Evolutionary conservation across 2,113 vertebrate genomes (phyloP).

Genomic region (Odocoileus hemionus): DNA sequence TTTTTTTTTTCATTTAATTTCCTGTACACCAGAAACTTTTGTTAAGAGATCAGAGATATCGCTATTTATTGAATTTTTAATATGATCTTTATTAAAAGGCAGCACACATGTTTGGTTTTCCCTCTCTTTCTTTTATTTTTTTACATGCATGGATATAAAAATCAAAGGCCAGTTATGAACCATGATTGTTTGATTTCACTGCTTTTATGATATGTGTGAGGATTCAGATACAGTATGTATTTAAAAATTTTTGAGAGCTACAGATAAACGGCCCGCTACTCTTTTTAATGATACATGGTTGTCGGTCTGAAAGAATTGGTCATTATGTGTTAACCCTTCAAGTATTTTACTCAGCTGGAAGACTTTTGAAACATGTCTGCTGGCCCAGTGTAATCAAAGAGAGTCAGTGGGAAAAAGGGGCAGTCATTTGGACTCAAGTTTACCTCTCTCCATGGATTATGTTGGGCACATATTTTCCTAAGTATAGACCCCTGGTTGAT

Average conservation of each 20-base stretch:
- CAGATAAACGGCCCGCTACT: constrained; percentile 41
- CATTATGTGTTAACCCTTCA: constrained; percentile 18
- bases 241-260: constrained; percentile 72
- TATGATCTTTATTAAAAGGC: constrained; percentile 90
- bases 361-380: constrained; percentile 29
- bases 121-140: constrained; percentile 28
- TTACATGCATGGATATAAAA: constrained; percentile 82
- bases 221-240: constrained; percentile 62
- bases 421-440: not conserved
- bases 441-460: no score
- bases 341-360: constrained; percentile 14
- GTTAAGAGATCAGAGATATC: constrained; percentile 91
- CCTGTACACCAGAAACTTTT: constrained; percentile 88
- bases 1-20: constrained; percentile 86
- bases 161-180: constrained; percentile 82
- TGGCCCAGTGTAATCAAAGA: not conserved
- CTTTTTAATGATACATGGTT: constrained; percentile 20
- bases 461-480: not conserved
- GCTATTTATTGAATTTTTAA: constrained; percentile 91
- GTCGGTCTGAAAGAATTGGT: constrained; percentile 58
- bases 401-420: not conserved
- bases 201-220: constrained; percentile 67
- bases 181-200: constrained; percentile 76
- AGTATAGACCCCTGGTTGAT: not conserved
- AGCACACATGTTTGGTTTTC: constrained; percentile 83